These are phyloP conservation scores for Botrylloides violaceus DNA, from an alignment of 23 tunicate genomes.

Conservation along the genomic window DNA sequence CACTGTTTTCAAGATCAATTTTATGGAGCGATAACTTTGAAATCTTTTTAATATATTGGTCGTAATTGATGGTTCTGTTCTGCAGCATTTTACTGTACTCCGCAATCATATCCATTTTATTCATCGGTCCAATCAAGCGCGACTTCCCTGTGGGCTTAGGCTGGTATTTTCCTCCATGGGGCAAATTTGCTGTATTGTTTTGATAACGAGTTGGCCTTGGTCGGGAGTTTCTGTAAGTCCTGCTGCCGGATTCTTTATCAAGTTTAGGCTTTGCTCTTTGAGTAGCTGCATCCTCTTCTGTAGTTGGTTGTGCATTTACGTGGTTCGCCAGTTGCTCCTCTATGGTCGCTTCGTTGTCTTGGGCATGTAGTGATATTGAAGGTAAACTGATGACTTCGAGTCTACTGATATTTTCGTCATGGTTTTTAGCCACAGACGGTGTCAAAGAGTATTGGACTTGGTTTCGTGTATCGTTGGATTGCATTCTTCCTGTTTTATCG, in stretches of 20 bases:
- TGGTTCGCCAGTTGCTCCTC: not conserved
- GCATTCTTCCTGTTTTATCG: not conserved
- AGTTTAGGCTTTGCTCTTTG: not conserved
- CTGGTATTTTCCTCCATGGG: slow-evolving; percentile 10
- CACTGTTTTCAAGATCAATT: slow-evolving; percentile 51
- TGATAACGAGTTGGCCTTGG: not conserved
- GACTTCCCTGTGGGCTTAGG: slow-evolving; percentile 72
- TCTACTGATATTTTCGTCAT: slow-evolving; percentile 2
- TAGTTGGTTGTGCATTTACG: not conserved
- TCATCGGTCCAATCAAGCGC: slow-evolving; percentile 83
- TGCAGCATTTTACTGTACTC: slow-evolving; percentile 75
- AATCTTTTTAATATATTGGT: slow-evolving; percentile 70
- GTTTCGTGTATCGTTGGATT: not conserved
- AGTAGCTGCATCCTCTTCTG: not conserved
- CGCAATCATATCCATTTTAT: slow-evolving; percentile 88
- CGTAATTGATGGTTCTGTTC: slow-evolving; percentile 43
- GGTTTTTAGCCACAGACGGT: slow-evolving; percentile 12
- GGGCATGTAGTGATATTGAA: slow-evolving; percentile 17
- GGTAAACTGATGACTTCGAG: slow-evolving; percentile 17
- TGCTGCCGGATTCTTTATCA: not conserved
- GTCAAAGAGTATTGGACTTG: slow-evolving; percentile 9
- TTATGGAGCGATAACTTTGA: slow-evolving; percentile 71
- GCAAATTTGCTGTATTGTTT: not conserved
- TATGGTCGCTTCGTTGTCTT: not conserved
- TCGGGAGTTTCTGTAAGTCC: not conserved